Evolutionary conservation across 2,113 vertebrate genomes (phyloP).

Genomic region (Phalacrocorax aristotelis): DNA sequence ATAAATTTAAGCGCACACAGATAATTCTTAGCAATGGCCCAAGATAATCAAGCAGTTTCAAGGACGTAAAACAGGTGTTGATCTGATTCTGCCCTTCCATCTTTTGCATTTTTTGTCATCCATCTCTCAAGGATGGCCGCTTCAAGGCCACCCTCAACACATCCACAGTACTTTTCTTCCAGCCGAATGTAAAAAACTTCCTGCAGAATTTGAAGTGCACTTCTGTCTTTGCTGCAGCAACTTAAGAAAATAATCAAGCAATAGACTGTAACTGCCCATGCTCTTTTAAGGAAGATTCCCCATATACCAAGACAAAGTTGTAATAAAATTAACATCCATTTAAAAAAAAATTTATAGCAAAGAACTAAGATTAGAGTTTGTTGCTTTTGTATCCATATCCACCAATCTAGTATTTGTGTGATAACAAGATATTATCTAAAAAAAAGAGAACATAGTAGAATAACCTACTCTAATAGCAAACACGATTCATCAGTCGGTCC

Average conservation of each 20-base stretch:
- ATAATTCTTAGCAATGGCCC: not conserved
- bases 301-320: not conserved
- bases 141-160: not conserved
- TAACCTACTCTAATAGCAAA: not conserved
- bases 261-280: not conserved
- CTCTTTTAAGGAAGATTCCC: not conserved
- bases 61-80: not conserved
- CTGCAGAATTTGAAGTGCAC: not conserved
- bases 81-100: not conserved
- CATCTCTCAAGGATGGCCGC: not conserved
- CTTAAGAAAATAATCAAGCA: not conserved
- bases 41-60: not conserved
- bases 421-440: not conserved
- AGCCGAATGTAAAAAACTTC: not conserved
- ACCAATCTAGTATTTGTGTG: constrained; percentile 23
- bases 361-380: not conserved
- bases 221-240: not conserved
- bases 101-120: not conserved
- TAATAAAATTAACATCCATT: not conserved
- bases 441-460: not conserved
- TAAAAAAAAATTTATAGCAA: not conserved
- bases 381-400: constrained; percentile 67
- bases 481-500: not conserved
- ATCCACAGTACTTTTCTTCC: not conserved
- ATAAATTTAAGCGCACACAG: not conserved